Percentiles rank a stretch among this genome's conserved stretches.
Evolutionary conservation across 2,113 vertebrate species (phyloP).

Genomic region (Rhea pennata): DNA sequence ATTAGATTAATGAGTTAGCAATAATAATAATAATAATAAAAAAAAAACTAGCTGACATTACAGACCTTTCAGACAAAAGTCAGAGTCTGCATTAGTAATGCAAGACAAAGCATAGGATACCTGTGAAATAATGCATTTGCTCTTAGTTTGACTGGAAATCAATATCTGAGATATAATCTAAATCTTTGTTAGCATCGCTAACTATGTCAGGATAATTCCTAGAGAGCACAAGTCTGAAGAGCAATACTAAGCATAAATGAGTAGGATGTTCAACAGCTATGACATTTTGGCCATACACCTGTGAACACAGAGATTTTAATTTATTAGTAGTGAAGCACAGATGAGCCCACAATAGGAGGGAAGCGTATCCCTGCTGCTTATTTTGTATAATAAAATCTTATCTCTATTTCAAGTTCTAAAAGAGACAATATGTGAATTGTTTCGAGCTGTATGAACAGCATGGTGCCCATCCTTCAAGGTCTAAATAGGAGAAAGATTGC

Average conservation of each 20-base stretch:
- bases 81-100: background rate
- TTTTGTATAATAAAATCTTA: background rate
- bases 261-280: background rate
- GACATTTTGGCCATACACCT: background rate
- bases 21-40: background rate
- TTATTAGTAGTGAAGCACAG: background rate
- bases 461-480: background rate
- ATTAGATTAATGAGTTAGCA: background rate
- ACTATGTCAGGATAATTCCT: background rate
- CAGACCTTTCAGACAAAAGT: background rate
- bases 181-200: background rate
- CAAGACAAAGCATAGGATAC: background rate
- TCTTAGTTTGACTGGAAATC: background rate
- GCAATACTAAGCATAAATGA: background rate
- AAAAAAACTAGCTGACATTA: background rate
- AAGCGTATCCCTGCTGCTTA: background rate
- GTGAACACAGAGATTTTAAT: background rate
- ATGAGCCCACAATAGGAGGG: background rate
- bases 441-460: background rate
- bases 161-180: rapidly evolving
- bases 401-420: background rate
- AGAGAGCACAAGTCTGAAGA: background rate
- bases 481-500: background rate
- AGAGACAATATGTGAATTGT: background rate
- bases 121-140: background rate